These are phyloP conservation scores for Teleopsis dalmanni DNA, from an alignment of 1,140 invertebrate genomes.

Conservation along the genomic window DNA sequence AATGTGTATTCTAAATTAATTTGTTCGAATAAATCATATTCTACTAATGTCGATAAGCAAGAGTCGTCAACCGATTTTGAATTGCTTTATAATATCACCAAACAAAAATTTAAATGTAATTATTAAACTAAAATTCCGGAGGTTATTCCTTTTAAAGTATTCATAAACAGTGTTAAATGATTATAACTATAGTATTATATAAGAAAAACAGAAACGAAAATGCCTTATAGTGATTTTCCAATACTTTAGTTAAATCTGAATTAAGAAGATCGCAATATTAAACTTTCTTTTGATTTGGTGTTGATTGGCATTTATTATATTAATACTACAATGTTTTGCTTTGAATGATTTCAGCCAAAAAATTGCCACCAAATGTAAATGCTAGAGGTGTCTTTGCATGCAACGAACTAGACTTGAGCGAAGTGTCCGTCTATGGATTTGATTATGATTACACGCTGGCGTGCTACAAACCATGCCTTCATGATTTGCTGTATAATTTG, in stretches of 20 bases:
- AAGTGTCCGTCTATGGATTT: slow-evolving; percentile 94
- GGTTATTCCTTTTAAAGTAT: neutral
- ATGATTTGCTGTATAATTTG: slow-evolving; percentile 86
- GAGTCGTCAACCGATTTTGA: slow-evolving; percentile 38
- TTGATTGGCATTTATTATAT: slow-evolving; percentile 12
- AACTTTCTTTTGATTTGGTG: neutral
- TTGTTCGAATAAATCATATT: no score
- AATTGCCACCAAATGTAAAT: slow-evolving; percentile 78
- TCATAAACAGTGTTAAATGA: neutral
- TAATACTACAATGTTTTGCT: neutral
- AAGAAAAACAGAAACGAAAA: neutral
- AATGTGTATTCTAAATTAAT: no score
- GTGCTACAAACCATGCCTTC: slow-evolving; percentile 86
- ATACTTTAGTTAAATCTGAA: neutral
- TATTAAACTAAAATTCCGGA: slow-evolving; percentile 20
- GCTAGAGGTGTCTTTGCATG: slow-evolving; percentile 88
- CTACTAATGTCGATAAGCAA: no score
- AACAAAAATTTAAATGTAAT: slow-evolving; percentile 48
- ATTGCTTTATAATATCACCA: slow-evolving; percentile 43
- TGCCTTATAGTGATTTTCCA: neutral
- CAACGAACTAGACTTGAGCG: slow-evolving; percentile 86
- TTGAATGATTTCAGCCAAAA: slow-evolving; percentile 62
- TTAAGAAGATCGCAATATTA: neutral
- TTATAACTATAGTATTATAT: neutral
- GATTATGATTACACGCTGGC: slow-evolving; percentile 98